These are phyloP conservation scores for Macquaria australasica DNA, from an alignment of 2,113 vertebrate species.

Conservation along the genomic window DNA sequence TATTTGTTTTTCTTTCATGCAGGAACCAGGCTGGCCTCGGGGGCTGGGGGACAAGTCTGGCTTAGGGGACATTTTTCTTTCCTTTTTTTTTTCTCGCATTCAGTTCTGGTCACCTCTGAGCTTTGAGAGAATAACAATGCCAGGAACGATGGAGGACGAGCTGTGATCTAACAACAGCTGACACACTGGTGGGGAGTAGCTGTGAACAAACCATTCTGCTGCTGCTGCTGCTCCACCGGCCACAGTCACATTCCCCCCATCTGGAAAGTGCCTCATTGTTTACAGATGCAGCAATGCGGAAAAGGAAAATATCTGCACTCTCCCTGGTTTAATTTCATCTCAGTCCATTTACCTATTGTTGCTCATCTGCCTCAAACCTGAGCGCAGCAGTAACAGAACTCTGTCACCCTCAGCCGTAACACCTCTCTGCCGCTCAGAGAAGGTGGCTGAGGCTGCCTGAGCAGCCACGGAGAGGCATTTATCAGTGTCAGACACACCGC, in stretches of 20 bases:
- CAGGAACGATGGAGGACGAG: slow-evolving; percentile 66
- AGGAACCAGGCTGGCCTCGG: slow-evolving; percentile 37
- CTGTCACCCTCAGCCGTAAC: slow-evolving; percentile 55
- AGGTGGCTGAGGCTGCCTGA: slow-evolving; percentile 61
- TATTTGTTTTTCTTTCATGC: slow-evolving; percentile 56
- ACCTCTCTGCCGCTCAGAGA: slow-evolving; percentile 52
- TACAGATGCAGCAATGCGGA: slow-evolving; percentile 69
- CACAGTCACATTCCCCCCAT: slow-evolving; percentile 33
- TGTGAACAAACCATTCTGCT: slow-evolving; percentile 63
- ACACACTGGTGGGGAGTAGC: slow-evolving; percentile 68
- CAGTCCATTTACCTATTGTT: slow-evolving; percentile 62
- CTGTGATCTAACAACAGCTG: slow-evolving; percentile 74
- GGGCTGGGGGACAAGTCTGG: slow-evolving; percentile 37
- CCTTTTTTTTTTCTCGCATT: slow-evolving; percentile 11
- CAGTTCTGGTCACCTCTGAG: slow-evolving; percentile 68
- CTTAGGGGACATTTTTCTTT: slow-evolving; percentile 54
- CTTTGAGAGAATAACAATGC: slow-evolving; percentile 72
- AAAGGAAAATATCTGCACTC: slow-evolving; percentile 62
- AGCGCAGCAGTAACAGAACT: slow-evolving; percentile 55
- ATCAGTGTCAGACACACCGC: slow-evolving; percentile 74
- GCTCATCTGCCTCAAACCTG: slow-evolving; percentile 64
- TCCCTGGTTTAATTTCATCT: slow-evolving; percentile 66
- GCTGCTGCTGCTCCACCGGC: slow-evolving; percentile 37
- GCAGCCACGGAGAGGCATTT: slow-evolving; percentile 68
- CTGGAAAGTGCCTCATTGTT: slow-evolving; percentile 67